Conservation (phyloP, 2,888 invertebrate genomes). For the Corbicula japonica region DNA sequence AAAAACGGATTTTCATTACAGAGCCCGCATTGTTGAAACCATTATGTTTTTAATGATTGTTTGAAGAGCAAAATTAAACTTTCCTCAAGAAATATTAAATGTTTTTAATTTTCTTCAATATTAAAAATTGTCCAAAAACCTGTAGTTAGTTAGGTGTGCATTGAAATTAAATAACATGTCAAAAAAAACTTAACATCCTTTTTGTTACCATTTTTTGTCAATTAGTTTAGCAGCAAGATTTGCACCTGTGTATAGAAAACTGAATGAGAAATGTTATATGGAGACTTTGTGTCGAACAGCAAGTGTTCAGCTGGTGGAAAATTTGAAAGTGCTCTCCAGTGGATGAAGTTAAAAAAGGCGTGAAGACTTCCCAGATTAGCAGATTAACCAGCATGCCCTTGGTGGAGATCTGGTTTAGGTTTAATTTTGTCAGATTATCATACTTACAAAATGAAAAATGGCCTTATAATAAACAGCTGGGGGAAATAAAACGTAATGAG, state of each 20-base stretch:
- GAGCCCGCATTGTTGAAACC: no score
- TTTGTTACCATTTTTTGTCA: constrained; percentile 20
- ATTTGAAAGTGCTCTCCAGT: constrained; percentile 23
- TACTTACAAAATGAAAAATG: no score
- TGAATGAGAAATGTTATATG: constrained; percentile 10
- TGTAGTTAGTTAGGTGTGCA: no score
- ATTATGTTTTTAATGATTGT: no score
- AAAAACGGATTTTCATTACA: no score
- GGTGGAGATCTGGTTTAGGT: constrained; percentile 26
- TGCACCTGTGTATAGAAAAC: constrained; percentile 24
- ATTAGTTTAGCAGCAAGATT: constrained; percentile 25
- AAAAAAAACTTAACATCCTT: constrained; percentile 7
- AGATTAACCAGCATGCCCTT: constrained; percentile 41
- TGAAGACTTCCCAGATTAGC: constrained; percentile 40
- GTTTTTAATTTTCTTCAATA: no score
- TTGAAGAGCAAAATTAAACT: no score
- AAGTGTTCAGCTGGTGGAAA: constrained; percentile 12
- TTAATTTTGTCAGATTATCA: constrained; percentile 19
- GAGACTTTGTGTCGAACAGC: constrained; percentile 18
- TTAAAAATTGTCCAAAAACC: no score
- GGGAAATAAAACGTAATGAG: no score
- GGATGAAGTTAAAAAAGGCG: constrained; percentile 36
- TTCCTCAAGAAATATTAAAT: no score
- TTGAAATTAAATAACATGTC: constrained; percentile 31
- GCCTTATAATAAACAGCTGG: no score